These are phyloP conservation scores for Hylomyscus alleni DNA, from an alignment of 2,797 vertebrate species.

Conservation along the genomic window DNA sequence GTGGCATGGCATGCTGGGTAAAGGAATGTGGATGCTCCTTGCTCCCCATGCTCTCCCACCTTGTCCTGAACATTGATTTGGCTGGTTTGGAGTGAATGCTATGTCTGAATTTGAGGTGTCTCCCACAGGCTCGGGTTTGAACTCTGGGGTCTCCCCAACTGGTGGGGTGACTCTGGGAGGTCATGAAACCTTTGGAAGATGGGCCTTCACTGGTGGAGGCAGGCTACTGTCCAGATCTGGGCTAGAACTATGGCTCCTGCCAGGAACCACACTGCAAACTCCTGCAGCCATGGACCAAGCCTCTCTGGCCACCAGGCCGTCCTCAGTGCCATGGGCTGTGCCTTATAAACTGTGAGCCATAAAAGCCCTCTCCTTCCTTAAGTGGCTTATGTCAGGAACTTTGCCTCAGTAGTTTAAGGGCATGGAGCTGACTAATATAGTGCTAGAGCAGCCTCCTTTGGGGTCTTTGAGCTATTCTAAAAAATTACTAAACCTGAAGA, in stretches of 20 bases:
- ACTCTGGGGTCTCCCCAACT: neutral
- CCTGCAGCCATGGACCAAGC: neutral
- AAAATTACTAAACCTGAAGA: neutral
- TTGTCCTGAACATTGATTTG: neutral
- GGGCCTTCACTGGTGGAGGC: neutral
- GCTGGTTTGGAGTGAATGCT: neutral
- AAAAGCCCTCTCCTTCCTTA: neutral
- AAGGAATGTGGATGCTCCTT: neutral
- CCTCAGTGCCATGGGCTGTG: neutral
- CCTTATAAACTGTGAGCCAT: neutral
- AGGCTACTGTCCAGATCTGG: neutral
- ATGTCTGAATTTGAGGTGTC: neutral
- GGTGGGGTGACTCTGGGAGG: neutral
- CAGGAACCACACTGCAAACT: neutral
- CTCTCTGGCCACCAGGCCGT: neutral
- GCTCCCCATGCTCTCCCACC: rapidly evolving
- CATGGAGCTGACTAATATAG: neutral
- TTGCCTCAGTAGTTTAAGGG: neutral
- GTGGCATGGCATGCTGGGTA: neutral
- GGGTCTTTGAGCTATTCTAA: neutral
- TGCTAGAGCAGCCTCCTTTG: neutral
- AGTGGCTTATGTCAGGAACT: neutral
- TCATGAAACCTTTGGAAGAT: neutral
- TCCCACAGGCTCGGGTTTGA: neutral
- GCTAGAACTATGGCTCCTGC: neutral